These are phyloP conservation scores for Phaethon lepturus DNA, from an alignment of 2,113 vertebrate genomes.

Conservation along the genomic window DNA sequence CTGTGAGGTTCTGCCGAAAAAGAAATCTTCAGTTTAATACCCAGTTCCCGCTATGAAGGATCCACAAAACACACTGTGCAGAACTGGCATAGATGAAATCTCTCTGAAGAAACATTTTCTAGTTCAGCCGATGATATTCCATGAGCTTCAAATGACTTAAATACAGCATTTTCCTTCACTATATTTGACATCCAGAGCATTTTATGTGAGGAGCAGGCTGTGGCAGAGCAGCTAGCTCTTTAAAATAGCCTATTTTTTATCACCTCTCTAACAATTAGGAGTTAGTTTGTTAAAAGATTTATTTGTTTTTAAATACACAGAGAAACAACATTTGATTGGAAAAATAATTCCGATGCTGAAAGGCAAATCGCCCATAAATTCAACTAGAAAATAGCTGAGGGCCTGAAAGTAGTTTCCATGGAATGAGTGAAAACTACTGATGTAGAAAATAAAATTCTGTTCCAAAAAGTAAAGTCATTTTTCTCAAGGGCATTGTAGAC, in stretches of 20 bases:
- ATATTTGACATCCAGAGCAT: not conserved
- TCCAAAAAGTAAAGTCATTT: slow-evolving; percentile 12
- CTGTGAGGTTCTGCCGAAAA: not conserved
- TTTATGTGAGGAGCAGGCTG: not conserved
- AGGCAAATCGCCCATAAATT: not conserved
- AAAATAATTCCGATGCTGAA: not conserved
- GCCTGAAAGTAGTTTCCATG: slow-evolving; percentile 19
- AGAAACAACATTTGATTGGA: not conserved
- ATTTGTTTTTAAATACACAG: not conserved
- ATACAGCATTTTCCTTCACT: not conserved
- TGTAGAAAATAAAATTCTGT: not conserved
- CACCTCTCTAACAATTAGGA: not conserved
- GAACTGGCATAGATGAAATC: not conserved
- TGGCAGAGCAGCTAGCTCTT: not conserved
- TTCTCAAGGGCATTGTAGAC: not conserved
- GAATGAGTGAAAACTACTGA: slow-evolving; percentile 3
- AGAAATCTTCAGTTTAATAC: not conserved
- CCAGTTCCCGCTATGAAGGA: not conserved
- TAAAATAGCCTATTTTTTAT: not conserved
- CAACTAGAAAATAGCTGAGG: not conserved
- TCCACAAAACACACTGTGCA: not conserved
- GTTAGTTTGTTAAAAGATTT: not conserved
- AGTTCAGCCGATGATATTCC: not conserved
- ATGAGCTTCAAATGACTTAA: not conserved
- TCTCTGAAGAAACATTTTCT: not conserved